Evolutionary conservation across 1,140 invertebrate species (phyloP).

Genomic region (Orchesella cincta): DNA sequence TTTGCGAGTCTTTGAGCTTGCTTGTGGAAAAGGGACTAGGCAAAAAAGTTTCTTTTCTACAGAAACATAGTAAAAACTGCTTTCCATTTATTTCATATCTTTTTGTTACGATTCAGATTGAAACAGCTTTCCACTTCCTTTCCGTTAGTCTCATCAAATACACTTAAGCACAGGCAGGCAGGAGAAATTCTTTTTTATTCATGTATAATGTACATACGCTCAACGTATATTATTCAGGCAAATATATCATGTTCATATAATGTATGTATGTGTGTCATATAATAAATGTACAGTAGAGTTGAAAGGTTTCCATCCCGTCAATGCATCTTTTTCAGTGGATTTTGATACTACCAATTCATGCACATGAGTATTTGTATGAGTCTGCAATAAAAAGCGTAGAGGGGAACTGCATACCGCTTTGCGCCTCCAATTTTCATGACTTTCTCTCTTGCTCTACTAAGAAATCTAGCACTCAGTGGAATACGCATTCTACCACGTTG

Average conservation of each 20-base stretch:
- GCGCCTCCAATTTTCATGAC: no score
- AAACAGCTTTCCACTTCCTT: constrained; percentile 8
- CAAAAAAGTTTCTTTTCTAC: neutral
- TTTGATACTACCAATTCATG: no score
- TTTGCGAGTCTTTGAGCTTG: no score
- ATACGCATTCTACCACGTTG: no score
- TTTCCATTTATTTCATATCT: constrained; percentile 13
- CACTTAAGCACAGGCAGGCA: neutral
- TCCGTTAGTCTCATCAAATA: neutral
- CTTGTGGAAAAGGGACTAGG: neutral
- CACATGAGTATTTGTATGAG: no score
- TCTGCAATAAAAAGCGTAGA: no score
- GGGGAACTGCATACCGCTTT: no score
- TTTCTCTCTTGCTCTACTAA: no score
- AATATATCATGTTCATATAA: neutral
- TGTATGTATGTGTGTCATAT: neutral
- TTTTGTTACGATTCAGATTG: neutral
- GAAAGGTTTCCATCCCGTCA: no score
- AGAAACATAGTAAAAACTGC: neutral
- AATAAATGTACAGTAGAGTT: no score
- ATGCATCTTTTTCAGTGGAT: no score
- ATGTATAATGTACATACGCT: neutral
- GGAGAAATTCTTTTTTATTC: neutral
- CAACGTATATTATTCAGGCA: neutral
- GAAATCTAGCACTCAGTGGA: no score